These are phyloP conservation scores for Nemotelus nigrinus DNA, from an alignment of 2,888 invertebrate genomes.

Conservation along the genomic window DNA sequence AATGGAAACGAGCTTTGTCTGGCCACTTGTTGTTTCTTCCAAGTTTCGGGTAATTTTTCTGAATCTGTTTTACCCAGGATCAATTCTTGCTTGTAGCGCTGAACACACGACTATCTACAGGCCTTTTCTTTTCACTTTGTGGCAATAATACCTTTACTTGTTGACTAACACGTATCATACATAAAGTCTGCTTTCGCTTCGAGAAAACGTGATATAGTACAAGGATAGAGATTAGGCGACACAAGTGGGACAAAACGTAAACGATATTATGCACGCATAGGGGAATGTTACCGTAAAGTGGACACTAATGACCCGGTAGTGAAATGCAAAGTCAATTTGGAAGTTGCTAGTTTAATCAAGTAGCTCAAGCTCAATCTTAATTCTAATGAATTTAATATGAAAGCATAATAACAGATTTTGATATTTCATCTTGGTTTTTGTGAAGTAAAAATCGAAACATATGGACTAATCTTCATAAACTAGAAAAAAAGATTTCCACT, in stretches of 20 bases:
- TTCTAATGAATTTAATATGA: too few species aligned
- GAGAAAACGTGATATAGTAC: slow-evolving; percentile 46
- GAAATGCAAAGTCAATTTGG: too few species aligned
- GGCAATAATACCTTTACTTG: slow-evolving; percentile 44
- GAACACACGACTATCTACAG: not conserved
- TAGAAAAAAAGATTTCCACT: not conserved
- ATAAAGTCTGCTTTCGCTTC: slow-evolving; percentile 45
- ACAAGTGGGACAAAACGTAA: not conserved
- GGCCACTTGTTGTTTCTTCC: slow-evolving; percentile 35
- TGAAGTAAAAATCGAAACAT: too few species aligned
- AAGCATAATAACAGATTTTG: too few species aligned
- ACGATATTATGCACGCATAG: not conserved
- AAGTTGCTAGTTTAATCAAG: too few species aligned
- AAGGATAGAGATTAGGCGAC: slow-evolving; percentile 42
- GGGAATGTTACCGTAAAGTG: not conserved
- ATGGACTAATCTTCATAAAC: too few species aligned
- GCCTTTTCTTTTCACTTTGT: slow-evolving; percentile 38
- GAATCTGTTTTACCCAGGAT: not conserved
- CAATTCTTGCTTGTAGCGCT: not conserved
- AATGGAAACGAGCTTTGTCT: slow-evolving; percentile 23
- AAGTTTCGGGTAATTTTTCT: slow-evolving; percentile 5
- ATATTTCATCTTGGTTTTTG: too few species aligned
- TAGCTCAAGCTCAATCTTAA: too few species aligned
- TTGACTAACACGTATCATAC: slow-evolving; percentile 49
- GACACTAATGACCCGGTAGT: too few species aligned